Evolutionary conservation across 2,888 invertebrate genomes (phyloP), one percentile per base, ranked within the genome.

Genomic region (Drosophila rellima): DNA sequence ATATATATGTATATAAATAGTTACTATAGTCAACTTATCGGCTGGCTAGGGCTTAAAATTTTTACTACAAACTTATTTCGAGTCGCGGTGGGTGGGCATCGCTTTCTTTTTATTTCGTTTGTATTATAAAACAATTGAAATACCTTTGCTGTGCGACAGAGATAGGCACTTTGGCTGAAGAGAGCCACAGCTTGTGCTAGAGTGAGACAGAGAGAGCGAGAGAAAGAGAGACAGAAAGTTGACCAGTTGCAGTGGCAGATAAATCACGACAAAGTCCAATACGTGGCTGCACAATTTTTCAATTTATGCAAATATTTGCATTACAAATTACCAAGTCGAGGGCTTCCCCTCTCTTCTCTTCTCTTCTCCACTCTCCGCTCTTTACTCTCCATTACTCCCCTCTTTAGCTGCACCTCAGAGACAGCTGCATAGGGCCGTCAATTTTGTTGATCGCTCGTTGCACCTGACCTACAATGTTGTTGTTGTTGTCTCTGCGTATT

Each of bases 281-380:
- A 82, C 75, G 82, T 78, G 82, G 83, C 64, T 78, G 61, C 74
- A 54, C 52, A 82, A 71, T 66, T 82, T 42, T 76, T 74, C 70
- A 67, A 88, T 80, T 80, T 80, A 82, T 74, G 87, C 89, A 86
- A 88, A 86, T 88, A 88, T 86, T 80, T 86, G 81, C 87, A 88
- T 82, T 82, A 88, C 76, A 64, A 73, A 88, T 82, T 86, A 76
- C 77, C 73, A 76, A 82, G 63, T 74, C 52, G 59, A 76, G 70
- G 69, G 79, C 74, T 54, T 10, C 17, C 29, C 48, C 35, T 2
- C 29, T 11, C 17, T 3, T 18, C 44, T n/a, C 13, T 7, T 15
- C n/a, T 2, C 3, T 8, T 35, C 17, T 0, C 18, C n/a, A 17
- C 47, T 18, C 11, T 1, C 20, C 26, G 6, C 11, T 11, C 37